Evolutionary conservation across 2,888 invertebrate species (phyloP), one percentile per base, ranked within the genome.

Genomic region (Papilio gigon): DNA sequence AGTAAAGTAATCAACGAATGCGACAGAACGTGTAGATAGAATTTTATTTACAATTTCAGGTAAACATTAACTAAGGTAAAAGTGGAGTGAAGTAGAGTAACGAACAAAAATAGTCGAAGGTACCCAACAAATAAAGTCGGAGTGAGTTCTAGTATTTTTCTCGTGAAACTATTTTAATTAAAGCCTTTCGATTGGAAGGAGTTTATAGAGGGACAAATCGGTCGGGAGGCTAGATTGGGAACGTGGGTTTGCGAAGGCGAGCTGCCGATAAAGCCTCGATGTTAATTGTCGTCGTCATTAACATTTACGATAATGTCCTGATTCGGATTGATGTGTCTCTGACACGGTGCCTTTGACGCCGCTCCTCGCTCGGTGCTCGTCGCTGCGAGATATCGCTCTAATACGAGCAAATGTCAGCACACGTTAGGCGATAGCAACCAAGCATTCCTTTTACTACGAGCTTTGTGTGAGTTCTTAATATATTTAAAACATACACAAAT

Each of bases 211-310:
- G 86, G 81, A 82, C 85, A 83, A 84, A 84, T 85, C 84, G 85
- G 82, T 80, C 79, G 81, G 77, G 76, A 75, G 75, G 79, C 84
- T 80, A 85, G 84, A 89, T 88, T 84, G 85, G 84, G 84, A 87
- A 84, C 86, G 86, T 86, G 85, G 85, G 83, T 87, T 87, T 84
- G 84, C 79, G 80, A 80, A 72, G 81, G 79, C 78, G 76, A 78
- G 77, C 81, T 83, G 81, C 81, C 81, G 80, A 83, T 83, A 81
- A 79, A 84, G 85, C 85, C 84, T 75, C 76, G 80, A 78, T 79
- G 79, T 76, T 90, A 90, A 90, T 90, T 87, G 89, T 86, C 85
- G 80, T 84, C 79, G 81, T 86, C 89, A 89, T 91, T 91, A 92
- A 89, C 88, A 86, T 91, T 92, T 90, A 91, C 88, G 90, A 88